Evolutionary conservation across 2,797 vertebrate genomes (phyloP).

Genomic region (Falco novaeseelandiae): DNA sequence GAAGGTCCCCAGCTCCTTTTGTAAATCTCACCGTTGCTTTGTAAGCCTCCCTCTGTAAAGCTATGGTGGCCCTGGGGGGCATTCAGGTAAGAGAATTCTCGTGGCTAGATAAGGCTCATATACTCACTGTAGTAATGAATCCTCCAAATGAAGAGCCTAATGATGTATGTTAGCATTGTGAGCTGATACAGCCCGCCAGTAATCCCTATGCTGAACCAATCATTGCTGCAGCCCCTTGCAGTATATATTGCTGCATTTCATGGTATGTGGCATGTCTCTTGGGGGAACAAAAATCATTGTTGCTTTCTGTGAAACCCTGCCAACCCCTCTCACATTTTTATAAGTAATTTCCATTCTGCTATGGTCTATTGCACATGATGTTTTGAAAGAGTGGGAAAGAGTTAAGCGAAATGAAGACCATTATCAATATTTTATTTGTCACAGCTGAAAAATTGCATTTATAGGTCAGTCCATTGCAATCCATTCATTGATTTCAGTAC

Average conservation of each 20-base stretch:
- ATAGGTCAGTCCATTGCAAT: conserved; percentile 43
- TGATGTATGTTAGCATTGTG: not conserved
- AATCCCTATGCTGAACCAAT: not conserved
- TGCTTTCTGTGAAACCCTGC: conserved; percentile 19
- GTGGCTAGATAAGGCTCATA: not conserved
- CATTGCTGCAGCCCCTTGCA: not conserved
- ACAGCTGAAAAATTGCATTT: conserved; percentile 53
- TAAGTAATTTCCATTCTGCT: conserved; percentile 34
- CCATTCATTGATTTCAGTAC: conserved; percentile 41
- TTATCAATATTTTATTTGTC: conserved; percentile 72
- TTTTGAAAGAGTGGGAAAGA: conserved; percentile 43
- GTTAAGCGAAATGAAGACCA: conserved; percentile 48
- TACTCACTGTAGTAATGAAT: not conserved
- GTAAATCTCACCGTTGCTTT: not conserved
- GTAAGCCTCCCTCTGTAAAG: not conserved
- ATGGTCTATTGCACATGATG: not conserved
- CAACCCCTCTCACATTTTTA: not conserved
- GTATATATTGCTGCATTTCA: not conserved
- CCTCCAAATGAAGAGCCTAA: not conserved
- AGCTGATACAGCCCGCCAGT: not conserved
- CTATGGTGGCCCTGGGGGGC: not conserved
- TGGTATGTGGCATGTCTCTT: not conserved
- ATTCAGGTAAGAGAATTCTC: not conserved
- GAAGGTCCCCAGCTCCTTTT: not conserved
- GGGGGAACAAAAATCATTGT: not conserved